Conservation (phyloP, 1,140 invertebrate genomes). For the Trichonephila clavipes region DNA sequence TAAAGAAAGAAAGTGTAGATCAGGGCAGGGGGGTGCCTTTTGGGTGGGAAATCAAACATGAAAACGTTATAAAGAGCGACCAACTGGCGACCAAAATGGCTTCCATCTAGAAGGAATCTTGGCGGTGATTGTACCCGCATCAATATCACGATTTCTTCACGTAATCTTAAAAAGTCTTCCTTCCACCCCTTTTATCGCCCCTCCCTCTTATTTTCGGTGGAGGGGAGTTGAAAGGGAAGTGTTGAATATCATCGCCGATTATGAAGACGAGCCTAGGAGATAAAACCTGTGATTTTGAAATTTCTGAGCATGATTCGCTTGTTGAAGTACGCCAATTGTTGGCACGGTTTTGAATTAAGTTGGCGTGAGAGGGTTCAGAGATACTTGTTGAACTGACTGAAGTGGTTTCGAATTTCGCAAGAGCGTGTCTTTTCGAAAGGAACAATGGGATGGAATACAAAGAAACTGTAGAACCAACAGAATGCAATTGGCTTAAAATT, state of each 20-base stretch:
- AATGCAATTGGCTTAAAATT: no score
- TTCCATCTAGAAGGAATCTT: not conserved
- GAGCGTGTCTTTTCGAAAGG: no score
- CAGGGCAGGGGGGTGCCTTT: not conserved
- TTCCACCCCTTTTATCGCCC: not conserved
- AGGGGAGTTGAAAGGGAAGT: not conserved
- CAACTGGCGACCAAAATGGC: slow-evolving; percentile 34
- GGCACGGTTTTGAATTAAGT: not conserved
- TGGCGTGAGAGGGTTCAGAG: not conserved
- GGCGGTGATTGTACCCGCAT: slow-evolving; percentile 44
- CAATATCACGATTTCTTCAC: slow-evolving; percentile 43
- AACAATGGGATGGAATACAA: no score
- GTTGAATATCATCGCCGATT: slow-evolving; percentile 36
- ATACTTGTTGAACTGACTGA: no score
- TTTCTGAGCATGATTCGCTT: not conserved
- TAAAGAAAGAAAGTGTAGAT: slow-evolving; percentile 51
- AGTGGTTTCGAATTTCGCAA: no score
- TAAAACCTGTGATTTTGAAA: slow-evolving; percentile 33
- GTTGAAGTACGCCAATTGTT: not conserved
- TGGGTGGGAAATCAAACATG: slow-evolving; percentile 58
- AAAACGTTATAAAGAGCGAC: slow-evolving; percentile 43
- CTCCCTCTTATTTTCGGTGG: not conserved
- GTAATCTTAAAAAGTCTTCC: not conserved
- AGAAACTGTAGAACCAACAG: no score
- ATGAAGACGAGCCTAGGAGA: slow-evolving; percentile 32